These are phyloP conservation scores for Acomys russatus DNA, from an alignment of 2,797 vertebrate genomes.

Conservation along the genomic window DNA sequence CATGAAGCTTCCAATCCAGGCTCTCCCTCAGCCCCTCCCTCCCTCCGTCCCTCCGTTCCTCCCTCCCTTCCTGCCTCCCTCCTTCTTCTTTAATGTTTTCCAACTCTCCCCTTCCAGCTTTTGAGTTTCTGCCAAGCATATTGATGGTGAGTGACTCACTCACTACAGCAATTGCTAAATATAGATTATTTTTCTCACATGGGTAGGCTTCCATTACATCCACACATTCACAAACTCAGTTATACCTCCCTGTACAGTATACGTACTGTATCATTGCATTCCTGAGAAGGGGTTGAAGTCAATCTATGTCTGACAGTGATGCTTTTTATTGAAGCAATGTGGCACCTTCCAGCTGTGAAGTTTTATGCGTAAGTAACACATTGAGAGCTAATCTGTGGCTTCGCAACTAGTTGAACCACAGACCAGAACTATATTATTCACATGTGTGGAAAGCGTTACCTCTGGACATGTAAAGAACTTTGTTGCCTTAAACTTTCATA, in stretches of 20 bases:
- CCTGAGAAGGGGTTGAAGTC: not conserved
- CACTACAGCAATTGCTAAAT: not conserved
- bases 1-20: not conserved
- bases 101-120: not conserved
- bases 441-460: not conserved
- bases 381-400: not conserved
- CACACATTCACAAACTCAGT: not conserved
- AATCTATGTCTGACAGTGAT: not conserved
- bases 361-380: not conserved
- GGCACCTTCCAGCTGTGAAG: not conserved
- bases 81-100: not conserved
- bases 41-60: accelerated
- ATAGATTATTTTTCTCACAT: not conserved
- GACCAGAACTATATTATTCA: not conserved
- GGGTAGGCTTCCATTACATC: not conserved
- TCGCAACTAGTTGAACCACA: not conserved
- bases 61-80: not conserved
- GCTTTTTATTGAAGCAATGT: not conserved
- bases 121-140: not conserved
- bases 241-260: not conserved
- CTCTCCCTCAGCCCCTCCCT: not conserved
- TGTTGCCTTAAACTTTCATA: not conserved
- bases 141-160: not conserved
- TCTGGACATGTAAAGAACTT: not conserved
- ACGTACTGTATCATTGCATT: not conserved